phyloP scores from a whole-genome alignment of 2,113 vertebrate genomes.

The Brachyhypopomus gauderio region DNA sequence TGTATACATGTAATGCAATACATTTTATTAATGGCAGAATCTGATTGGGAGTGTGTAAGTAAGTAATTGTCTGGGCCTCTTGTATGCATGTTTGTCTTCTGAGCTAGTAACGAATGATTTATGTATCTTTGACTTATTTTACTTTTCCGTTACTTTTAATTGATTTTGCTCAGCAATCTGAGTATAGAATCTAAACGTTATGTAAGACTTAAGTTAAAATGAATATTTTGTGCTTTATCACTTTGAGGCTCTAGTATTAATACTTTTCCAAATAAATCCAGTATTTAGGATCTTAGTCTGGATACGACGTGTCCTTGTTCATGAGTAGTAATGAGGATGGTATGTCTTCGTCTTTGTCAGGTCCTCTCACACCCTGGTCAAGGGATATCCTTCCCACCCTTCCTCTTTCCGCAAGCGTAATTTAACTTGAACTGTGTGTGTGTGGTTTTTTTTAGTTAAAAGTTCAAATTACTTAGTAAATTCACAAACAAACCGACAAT shows the following conservation, averaged over 20 bases:
- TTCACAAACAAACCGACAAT: background rate
- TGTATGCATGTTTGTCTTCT: background rate
- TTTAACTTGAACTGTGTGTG: background rate
- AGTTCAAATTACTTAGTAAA: background rate
- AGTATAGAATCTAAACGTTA: too few relatives aligned
- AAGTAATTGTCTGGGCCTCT: too few relatives aligned
- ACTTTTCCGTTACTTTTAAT: too few relatives aligned
- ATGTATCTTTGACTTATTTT: too few relatives aligned
- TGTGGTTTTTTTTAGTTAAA: too few relatives aligned
- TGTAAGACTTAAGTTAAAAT: too few relatives aligned
- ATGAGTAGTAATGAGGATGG: background rate
- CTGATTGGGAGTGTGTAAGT: background rate
- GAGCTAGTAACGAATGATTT: too few relatives aligned
- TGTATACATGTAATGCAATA: constrained; percentile 5
- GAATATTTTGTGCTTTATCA: too few relatives aligned
- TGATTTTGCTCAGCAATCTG: too few relatives aligned
- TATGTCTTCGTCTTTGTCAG: background rate
- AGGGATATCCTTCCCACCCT: constrained; percentile 58
- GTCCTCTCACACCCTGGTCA: constrained; percentile 16
- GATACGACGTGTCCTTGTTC: background rate
- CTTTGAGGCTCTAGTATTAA: too few relatives aligned
- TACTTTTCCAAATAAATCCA: too few relatives aligned
- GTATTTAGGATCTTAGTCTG: too few relatives aligned
- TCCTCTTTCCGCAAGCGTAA: constrained; percentile 40
- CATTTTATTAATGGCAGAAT: background rate